phyloP scores from a whole-genome alignment of 2,797 vertebrate species.

The Semaprochilodus insignis region DNA sequence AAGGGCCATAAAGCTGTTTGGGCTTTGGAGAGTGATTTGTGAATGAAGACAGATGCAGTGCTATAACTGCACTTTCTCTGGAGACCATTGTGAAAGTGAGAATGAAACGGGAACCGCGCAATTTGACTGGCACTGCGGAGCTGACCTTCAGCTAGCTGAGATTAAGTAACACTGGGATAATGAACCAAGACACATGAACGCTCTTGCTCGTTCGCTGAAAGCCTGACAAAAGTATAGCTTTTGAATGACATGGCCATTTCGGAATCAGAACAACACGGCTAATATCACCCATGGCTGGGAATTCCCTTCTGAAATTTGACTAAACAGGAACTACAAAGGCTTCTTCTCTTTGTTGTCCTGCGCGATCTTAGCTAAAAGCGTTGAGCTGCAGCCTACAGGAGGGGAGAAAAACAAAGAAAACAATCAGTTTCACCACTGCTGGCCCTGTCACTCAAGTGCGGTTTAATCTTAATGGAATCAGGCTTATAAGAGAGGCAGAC shows the following conservation, averaged over 20 bases:
- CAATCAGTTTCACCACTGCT: slow-evolving; percentile 49
- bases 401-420: slow-evolving; percentile 47
- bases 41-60: slow-evolving; percentile 82
- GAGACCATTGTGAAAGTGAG: slow-evolving; percentile 62
- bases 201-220: neutral
- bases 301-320: neutral
- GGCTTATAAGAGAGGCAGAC: slow-evolving; percentile 82
- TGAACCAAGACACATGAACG: slow-evolving; percentile 38
- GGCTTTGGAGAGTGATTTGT: slow-evolving; percentile 80
- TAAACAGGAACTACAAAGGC: slow-evolving; percentile 17
- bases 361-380: slow-evolving; percentile 7
- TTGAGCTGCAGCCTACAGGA: slow-evolving; percentile 8
- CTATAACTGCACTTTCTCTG: slow-evolving; percentile 56
- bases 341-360: neutral
- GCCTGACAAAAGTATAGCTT: neutral
- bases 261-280: neutral
- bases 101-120: slow-evolving; percentile 70
- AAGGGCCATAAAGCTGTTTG: slow-evolving; percentile 86
- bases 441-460: slow-evolving; percentile 76
- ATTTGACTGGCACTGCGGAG: slow-evolving; percentile 48
- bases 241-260: neutral
- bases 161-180: slow-evolving; percentile 48
- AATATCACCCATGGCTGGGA: neutral
- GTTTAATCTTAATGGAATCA: slow-evolving; percentile 92
- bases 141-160: slow-evolving; percentile 54